phyloP scores from a whole-genome alignment of 2,888 invertebrate species.

The Drosophila ochracea region DNA sequence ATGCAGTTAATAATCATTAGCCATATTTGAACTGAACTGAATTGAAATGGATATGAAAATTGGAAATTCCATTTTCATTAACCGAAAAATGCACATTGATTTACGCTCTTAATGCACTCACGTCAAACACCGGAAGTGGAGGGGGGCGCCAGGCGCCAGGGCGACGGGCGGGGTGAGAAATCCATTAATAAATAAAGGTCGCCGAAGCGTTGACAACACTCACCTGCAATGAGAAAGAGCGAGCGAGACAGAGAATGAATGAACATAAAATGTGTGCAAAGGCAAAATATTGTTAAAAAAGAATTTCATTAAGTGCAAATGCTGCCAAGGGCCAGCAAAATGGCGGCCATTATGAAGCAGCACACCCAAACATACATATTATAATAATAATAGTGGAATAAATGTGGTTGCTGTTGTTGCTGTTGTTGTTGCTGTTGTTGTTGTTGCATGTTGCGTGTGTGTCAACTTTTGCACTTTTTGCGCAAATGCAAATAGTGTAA shows the following conservation, averaged over 20 bases:
- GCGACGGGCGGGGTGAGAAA: conserved; percentile 55
- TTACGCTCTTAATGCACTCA: conserved; percentile 50
- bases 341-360: conserved; percentile 63
- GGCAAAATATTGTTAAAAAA: conserved; percentile 47
- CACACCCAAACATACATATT: conserved; percentile 24
- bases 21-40: background rate
- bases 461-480: conserved; percentile 77
- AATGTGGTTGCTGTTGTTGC: conserved; percentile 47
- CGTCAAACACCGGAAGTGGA: conserved; percentile 35
- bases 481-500: conserved; percentile 74
- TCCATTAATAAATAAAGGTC: conserved; percentile 75
- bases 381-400: conserved; percentile 20
- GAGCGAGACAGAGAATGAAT: conserved; percentile 19
- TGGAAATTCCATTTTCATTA: conserved; percentile 42
- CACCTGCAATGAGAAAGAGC: conserved; percentile 56
- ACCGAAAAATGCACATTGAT: conserved; percentile 17
- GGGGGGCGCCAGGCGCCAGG: background rate
- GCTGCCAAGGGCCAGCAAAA: conserved; percentile 61
- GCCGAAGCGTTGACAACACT: conserved; percentile 68
- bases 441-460: conserved; percentile 64
- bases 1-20: background rate
- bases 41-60: conserved; percentile 13
- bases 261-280: conserved; percentile 34
- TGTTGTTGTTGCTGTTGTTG: conserved; percentile 48
- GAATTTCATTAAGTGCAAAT: conserved; percentile 76